Conservation (phyloP, 2,888 invertebrate species). For the Erpobdella octoculata region DNA sequence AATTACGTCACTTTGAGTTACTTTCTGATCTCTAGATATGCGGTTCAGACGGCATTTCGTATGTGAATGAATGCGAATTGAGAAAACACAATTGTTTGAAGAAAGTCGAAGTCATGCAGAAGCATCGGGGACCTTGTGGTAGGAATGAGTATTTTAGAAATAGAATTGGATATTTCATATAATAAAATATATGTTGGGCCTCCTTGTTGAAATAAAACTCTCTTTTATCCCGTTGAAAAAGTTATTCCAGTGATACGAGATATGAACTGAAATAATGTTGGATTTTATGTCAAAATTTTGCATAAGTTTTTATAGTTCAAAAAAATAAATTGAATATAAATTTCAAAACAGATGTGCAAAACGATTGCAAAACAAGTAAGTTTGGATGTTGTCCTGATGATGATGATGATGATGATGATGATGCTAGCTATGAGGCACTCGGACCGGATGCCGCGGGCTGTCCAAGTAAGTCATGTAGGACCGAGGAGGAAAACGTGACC, state of each 20-base stretch:
- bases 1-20: too few relatives aligned
- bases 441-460: slow-evolving; percentile 75
- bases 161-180: too few relatives aligned
- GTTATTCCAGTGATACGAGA: too few relatives aligned
- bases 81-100: slow-evolving; percentile 21
- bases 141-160: not conserved
- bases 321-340: not conserved
- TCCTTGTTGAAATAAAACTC: not conserved
- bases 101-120: not conserved
- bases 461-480: slow-evolving; percentile 37
- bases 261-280: too few relatives aligned
- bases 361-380: slow-evolving; percentile 50
- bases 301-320: not conserved
- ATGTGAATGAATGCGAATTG: slow-evolving; percentile 72
- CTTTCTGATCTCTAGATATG: slow-evolving; percentile 64
- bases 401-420: too few relatives aligned
- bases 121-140: slow-evolving; percentile 25
- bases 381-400: slow-evolving; percentile 71
- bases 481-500: too few relatives aligned
- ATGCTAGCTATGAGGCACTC: slow-evolving; percentile 60
- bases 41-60: slow-evolving; percentile 76
- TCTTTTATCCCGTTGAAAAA: not conserved
- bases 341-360: not conserved
- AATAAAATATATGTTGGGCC: not conserved
- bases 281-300: not conserved